Evolutionary conservation across 1,140 invertebrate genomes (phyloP), one percentile per base, ranked within the genome.

Genomic region (Oryzaephilus surinamensis): DNA sequence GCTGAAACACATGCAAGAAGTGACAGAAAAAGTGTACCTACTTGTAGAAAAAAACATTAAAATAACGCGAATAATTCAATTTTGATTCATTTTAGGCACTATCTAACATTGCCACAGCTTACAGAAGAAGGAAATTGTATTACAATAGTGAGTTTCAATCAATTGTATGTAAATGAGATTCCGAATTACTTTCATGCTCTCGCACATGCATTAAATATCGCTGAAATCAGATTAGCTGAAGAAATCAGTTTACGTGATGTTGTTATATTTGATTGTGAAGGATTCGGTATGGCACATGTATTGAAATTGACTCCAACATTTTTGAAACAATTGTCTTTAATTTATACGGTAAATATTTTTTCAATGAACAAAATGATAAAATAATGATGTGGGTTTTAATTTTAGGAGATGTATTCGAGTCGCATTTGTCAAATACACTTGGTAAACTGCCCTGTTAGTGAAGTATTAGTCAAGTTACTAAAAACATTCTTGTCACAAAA

Each of bases 401-500:
- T n/a, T n/a, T n/a, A n/a, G n/a, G n/a, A n/a, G n/a, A n/a, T n/a
- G n/a, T n/a, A n/a, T n/a, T n/a, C n/a, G n/a, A n/a, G n/a, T n/a
- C n/a, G n/a, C n/a, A n/a, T 36, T 23, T 15, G 4, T n/a, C 12
- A n/a, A 17, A 6, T 37, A 6, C 27, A 6, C 5, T 11, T 29
- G 6, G 6, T 5, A 29, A 29, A 29, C 11, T 12, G 6, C n/a
- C n/a, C 5, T 6, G n/a, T 37, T 24, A 14, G 26, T 19, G 8
- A 26, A 4, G 34, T 23, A 14, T 27, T 37, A 4, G 15, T 12
- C 3, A 13, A 24, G 11, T 11, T 19, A 14, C 20, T 26, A 15
- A 37, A 37, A 37, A 10, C 20, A 3, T 5, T 37, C 8, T 15
- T 13, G 10, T 24, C 4, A 24, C 34, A 26, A 37, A 6, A 34